phyloP scores from a whole-genome alignment of 2,888 invertebrate genomes.

The Plebejus anna region DNA sequence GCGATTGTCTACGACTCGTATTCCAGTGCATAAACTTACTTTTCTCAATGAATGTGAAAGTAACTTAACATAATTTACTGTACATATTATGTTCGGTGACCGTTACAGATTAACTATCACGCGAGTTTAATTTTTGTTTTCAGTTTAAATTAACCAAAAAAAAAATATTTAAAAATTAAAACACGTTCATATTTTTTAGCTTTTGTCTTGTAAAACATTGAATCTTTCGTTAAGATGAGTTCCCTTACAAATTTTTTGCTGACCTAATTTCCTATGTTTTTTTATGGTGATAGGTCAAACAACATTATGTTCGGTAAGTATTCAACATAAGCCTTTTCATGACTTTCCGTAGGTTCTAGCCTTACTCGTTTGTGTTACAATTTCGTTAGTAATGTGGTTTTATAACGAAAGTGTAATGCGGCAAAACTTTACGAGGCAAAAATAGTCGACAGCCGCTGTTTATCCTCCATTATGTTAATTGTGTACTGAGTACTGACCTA shows the following conservation, averaged over 20 bases:
- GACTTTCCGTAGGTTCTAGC: neutral
- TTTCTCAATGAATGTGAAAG: conserved; percentile 29
- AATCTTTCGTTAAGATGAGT: neutral
- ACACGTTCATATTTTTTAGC: neutral
- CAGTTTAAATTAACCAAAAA: neutral
- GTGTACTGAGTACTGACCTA: conserved; percentile 2
- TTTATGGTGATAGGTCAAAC: neutral
- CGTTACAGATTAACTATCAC: conserved; percentile 28
- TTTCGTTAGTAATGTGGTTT: conserved; percentile 1
- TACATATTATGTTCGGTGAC: conserved; percentile 24
- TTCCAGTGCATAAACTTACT: conserved; percentile 22
- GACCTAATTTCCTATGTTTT: neutral
- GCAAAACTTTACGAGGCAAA: conserved; percentile 12
- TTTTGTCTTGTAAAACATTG: neutral
- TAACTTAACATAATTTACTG: conserved; percentile 25
- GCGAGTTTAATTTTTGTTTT: conserved; percentile 27
- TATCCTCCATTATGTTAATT: neutral
- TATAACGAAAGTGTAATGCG: neutral
- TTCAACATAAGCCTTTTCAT: neutral
- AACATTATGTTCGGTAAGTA: neutral
- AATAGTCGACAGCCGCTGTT: conserved; percentile 8
- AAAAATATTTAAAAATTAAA: no score
- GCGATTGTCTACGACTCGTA: conserved; percentile 16
- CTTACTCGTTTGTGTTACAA: neutral
- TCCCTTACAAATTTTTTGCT: neutral